Base-by-base conservation (phyloP, 2,797 vertebrate species). In the Margarornis squamiger region DNA sequence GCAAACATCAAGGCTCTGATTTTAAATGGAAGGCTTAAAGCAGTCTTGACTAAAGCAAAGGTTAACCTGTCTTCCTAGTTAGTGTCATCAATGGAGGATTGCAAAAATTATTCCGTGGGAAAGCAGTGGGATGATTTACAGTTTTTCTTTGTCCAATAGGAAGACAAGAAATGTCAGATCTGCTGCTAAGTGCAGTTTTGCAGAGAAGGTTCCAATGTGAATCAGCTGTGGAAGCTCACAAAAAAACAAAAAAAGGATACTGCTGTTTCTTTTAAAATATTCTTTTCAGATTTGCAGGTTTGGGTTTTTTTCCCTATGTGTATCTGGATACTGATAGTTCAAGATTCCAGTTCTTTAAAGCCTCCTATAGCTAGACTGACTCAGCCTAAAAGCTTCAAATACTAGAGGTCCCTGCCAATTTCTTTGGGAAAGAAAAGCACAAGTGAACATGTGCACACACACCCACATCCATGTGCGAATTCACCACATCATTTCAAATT, bases 111-210 rank as follows among this genome's bases (percentile, higher is more conserved):
- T 22, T 88, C 86, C 65, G 71, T 97, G 96, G 91, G 96, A 97
- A 96, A 96, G 80, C 68, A 57, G 95, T 97, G 88, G 96, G 95
- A 75, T 54, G 83, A 63, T 90, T 63, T 80, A 86, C 39, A 81
- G 10, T 49, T 94, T 94, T 82, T 5, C 8, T 22, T 71, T 54
- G 48, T 73, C 84, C 89, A 80, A 41, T n/a, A 82, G 45, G 38
- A 85, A 59, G 67, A 92, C 41, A 62, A 54, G 80, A 66, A 93
- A 66, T 66, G 38, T 68, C 46, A 59, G 41, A 92, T 85, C 74
- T 90, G 65, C 63, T 96, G 88, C 88, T 84, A 96, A 92, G 29
- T 80, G 46, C 55, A 18, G 32, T 41, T 92, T 70, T 93, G 66
- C 51, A 74, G 78, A 58, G 45, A 21, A 86, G 30, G 46, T 86